Conservation (phyloP, 2,888 invertebrate genomes). For the Copidosoma aretas region DNA sequence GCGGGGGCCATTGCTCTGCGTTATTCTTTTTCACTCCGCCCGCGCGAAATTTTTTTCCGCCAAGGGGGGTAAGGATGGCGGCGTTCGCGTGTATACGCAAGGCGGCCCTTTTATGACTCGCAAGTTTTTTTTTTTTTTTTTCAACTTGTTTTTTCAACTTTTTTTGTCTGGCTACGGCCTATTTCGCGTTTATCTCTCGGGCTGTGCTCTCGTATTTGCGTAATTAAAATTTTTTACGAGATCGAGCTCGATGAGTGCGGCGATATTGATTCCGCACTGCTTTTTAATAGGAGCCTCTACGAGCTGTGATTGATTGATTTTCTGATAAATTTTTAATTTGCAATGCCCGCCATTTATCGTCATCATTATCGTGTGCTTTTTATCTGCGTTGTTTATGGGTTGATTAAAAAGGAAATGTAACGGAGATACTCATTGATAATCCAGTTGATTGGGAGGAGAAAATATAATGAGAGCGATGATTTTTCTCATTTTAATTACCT, state of each 20-base stretch:
- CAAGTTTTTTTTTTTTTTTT: too few relatives aligned
- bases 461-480: too few relatives aligned
- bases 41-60: too few relatives aligned
- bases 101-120: too few relatives aligned
- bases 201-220: constrained; percentile 11
- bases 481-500: too few relatives aligned
- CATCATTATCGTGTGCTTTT: not conserved
- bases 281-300: constrained; percentile 18
- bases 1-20: too few relatives aligned
- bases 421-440: constrained; percentile 16
- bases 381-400: constrained; percentile 11
- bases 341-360: not conserved
- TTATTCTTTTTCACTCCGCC: too few relatives aligned
- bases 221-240: constrained; percentile 18
- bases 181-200: constrained; percentile 16
- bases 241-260: not conserved
- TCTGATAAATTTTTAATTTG: constrained; percentile 11
- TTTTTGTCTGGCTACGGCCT: not conserved
- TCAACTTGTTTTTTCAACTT: constrained; percentile 1
- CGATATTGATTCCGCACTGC: too few relatives aligned
- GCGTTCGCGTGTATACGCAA: too few relatives aligned
- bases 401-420: constrained; percentile 11
- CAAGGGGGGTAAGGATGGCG: too few relatives aligned
- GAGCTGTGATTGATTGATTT: constrained; percentile 15
- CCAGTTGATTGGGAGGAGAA: constrained; percentile 3